These are phyloP conservation scores for Andrena hattorfiana DNA, from an alignment of 2,888 invertebrate genomes.

Conservation along the genomic window DNA sequence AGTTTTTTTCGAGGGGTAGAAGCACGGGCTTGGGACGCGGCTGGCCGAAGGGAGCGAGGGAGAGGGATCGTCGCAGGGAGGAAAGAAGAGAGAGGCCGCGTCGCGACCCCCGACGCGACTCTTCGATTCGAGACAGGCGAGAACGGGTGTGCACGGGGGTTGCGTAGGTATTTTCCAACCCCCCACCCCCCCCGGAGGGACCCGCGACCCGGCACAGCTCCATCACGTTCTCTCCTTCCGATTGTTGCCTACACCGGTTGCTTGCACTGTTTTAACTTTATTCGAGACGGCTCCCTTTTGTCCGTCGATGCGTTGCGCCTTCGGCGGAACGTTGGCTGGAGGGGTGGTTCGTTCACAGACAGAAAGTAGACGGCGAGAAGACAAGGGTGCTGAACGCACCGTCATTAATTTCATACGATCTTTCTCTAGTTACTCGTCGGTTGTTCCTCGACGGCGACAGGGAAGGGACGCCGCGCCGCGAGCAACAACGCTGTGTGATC, in stretches of 20 bases:
- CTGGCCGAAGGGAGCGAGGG: conserved; percentile 14
- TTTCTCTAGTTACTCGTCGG: conserved; percentile 36
- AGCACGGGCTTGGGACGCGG: conserved; percentile 37
- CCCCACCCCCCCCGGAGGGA: conserved; percentile 30
- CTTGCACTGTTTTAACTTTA: conserved; percentile 60
- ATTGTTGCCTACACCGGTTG: conserved; percentile 61
- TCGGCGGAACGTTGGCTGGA: conserved; percentile 49
- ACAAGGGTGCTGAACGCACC: conserved; percentile 37
- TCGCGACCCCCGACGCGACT: conserved; percentile 70
- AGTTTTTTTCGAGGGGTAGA: conserved; percentile 66
- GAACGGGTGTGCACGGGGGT: conserved; percentile 46
- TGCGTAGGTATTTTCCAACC: conserved; percentile 67
- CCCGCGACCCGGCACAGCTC: conserved; percentile 36
- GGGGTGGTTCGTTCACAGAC: conserved; percentile 24
- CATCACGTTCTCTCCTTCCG: conserved; percentile 47
- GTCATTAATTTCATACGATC: conserved; percentile 64
- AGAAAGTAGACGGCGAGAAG: conserved; percentile 40
- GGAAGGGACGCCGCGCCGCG: background rate
- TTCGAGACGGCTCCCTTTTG: conserved; percentile 59
- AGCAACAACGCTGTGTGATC: background rate
- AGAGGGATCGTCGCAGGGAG: background rate
- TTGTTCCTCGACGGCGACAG: conserved; percentile 20
- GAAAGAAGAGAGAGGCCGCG: conserved; percentile 34
- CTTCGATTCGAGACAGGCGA: conserved; percentile 70
- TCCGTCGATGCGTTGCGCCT: conserved; percentile 62